phyloP scores from a whole-genome alignment of 2,113 vertebrate species.

The Alethe diademata region DNA sequence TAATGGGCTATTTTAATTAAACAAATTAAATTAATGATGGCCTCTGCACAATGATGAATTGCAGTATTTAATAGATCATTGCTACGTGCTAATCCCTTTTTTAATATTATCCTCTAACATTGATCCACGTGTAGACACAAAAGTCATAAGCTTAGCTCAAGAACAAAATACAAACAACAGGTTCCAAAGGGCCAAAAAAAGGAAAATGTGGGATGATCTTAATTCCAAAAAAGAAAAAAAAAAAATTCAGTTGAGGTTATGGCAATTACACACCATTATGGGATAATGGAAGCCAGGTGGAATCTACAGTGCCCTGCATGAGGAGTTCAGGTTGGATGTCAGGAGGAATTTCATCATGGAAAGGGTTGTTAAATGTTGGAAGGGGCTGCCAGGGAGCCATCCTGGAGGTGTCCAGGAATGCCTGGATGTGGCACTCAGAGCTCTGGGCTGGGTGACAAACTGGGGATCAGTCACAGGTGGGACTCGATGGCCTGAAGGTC shows the following conservation, averaged over 20 bases:
- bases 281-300: neutral
- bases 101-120: neutral
- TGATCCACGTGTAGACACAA: neutral
- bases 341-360: neutral
- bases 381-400: neutral
- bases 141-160: neutral
- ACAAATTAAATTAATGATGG: constrained; percentile 51
- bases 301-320: rapidly evolving
- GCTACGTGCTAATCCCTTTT: neutral
- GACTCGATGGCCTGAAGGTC: neutral
- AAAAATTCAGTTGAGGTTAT: neutral
- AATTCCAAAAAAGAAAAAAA: too few relatives aligned
- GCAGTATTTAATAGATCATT: neutral
- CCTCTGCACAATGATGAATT: neutral
- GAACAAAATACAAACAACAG: neutral
- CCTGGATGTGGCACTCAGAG: rapidly evolving
- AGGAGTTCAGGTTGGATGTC: neutral
- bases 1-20: constrained; percentile 51
- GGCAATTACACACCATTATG: rapidly evolving
- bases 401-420: neutral
- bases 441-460: neutral
- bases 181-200: neutral
- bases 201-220: neutral
- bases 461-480: neutral
- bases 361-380: neutral